These are phyloP conservation scores for Drosophila kohkoa DNA, from an alignment of 1,140 invertebrate genomes.

Conservation along the genomic window DNA sequence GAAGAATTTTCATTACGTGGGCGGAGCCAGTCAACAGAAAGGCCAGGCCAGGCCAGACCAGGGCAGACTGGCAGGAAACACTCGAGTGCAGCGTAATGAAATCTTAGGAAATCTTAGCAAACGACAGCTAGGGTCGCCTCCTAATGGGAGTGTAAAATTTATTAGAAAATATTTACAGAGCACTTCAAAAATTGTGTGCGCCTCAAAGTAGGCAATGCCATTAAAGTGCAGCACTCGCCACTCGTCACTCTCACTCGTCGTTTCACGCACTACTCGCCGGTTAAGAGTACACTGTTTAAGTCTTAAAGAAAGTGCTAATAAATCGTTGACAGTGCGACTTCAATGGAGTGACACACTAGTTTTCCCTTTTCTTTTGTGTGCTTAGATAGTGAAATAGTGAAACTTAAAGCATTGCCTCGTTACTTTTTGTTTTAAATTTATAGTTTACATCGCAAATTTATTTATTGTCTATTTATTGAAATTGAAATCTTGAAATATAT, in stretches of 20 bases:
- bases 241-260: neutral
- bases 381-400: no score
- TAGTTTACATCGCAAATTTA: no score
- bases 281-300: no score
- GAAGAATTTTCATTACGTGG: constrained; percentile 60
- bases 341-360: neutral
- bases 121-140: constrained; percentile 10
- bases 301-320: neutral
- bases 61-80: constrained; percentile 19
- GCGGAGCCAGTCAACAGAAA: neutral
- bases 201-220: constrained; percentile 51
- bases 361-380: neutral
- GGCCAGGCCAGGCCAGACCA: neutral
- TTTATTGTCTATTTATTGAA: no score
- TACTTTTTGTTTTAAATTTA: no score
- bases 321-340: neutral
- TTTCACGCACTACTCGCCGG: neutral
- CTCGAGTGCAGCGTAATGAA: constrained; percentile 62
- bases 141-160: constrained; percentile 55
- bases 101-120: no score
- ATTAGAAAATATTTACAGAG: constrained; percentile 74
- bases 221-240: constrained; percentile 35
- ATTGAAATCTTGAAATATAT: no score
- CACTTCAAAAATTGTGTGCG: constrained; percentile 60
- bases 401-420: no score